Evolutionary conservation across 2,113 vertebrate species (phyloP).

Genomic region (Spilogale gracilis): DNA sequence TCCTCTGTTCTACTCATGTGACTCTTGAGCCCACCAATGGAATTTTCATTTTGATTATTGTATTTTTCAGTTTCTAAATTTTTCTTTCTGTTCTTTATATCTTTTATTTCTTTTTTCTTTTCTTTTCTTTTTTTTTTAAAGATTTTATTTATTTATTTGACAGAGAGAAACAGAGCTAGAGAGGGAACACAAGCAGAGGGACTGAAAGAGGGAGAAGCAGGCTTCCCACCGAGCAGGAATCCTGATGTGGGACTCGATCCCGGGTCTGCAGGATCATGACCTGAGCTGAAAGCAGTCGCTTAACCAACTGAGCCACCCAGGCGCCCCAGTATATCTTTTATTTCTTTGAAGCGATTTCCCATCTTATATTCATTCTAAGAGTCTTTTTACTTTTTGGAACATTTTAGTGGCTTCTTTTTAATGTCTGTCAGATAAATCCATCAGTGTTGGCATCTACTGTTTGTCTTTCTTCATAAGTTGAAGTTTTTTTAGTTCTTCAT

Average conservation of each 20-base stretch:
- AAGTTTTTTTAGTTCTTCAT: conserved; percentile 38
- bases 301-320: no score
- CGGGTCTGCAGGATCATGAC: no score
- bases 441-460: neutral
- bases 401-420: conserved; percentile 57
- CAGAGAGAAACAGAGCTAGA: no score
- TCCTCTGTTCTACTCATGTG: neutral
- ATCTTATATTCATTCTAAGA: neutral
- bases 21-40: neutral
- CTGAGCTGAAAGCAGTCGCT: no score
- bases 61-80: conserved; percentile 30
- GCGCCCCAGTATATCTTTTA: neutral
- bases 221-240: no score
- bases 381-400: neutral
- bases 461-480: conserved; percentile 25
- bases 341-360: conserved; percentile 8
- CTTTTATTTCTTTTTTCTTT: conserved; percentile 14
- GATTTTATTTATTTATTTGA: no score
- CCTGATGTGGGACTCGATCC: no score
- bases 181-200: no score
- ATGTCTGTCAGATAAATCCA: conserved; percentile 45
- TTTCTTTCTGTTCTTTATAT: conserved; percentile 22
- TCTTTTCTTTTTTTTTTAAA: no score
- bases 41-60: conserved; percentile 30
- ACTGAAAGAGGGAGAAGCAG: no score